Percentiles rank a stretch among this genome's conserved stretches.
phyloP scores from a whole-genome alignment of 2,888 invertebrate genomes.

The Peribatodes rhomboidaria region DNA sequence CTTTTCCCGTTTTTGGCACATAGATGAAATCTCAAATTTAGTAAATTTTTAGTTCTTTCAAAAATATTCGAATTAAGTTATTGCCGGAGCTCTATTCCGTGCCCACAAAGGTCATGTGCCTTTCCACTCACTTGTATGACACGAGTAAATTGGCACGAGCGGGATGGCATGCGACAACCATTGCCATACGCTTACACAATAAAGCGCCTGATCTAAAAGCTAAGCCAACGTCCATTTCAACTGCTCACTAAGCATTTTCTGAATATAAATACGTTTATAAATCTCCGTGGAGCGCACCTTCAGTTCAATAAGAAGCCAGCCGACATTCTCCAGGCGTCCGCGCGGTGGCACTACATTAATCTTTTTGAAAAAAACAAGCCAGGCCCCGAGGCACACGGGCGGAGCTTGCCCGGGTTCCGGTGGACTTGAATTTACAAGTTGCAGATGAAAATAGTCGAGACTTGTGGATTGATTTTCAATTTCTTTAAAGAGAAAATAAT shows the following conservation, averaged over 20 bases:
- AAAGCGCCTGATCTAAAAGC: too few species aligned
- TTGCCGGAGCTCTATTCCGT: too few species aligned
- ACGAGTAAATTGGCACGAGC: too few species aligned
- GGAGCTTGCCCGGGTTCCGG: slow-evolving; percentile 1
- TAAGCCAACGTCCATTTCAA: background rate
- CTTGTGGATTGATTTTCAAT: background rate
- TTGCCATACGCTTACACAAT: too few species aligned
- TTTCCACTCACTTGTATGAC: too few species aligned
- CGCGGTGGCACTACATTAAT: slow-evolving; percentile 42
- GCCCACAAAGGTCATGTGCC: too few species aligned
- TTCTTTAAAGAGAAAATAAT: too few species aligned
- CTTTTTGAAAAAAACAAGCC: slow-evolving; percentile 43
- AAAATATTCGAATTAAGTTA: too few species aligned
- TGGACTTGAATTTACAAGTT: background rate
- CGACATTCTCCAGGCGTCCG: slow-evolving; percentile 34
- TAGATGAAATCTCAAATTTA: too few species aligned
- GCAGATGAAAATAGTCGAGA: background rate
- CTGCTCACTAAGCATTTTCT: slow-evolving; percentile 1
- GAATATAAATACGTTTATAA: slow-evolving; percentile 9
- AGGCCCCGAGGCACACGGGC: slow-evolving; percentile 4
- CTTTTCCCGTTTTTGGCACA: too few species aligned
- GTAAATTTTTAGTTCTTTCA: too few species aligned
- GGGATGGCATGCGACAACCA: too few species aligned
- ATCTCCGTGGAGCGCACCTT: slow-evolving; percentile 12
- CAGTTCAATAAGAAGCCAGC: slow-evolving; percentile 35